phyloP scores from a whole-genome alignment of 53 echinoderm and acorn worm species.

The Mesocentrotus franciscanus region DNA sequence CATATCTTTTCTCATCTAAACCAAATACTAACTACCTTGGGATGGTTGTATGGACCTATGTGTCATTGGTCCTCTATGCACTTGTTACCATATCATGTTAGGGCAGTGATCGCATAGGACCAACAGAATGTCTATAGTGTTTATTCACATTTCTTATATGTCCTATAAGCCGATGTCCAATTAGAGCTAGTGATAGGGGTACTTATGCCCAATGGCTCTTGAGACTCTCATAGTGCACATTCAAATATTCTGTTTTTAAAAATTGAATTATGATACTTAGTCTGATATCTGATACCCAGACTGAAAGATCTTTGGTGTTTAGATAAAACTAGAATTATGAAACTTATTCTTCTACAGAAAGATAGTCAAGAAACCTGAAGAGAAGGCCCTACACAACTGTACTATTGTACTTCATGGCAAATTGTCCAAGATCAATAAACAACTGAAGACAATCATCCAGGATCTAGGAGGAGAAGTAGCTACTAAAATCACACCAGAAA shows the following conservation, averaged over 20 bases:
- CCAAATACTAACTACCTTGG: background rate
- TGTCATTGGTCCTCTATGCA: background rate
- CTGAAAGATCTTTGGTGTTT: background rate
- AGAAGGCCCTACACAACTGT: constrained; percentile 73
- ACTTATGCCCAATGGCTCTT: background rate
- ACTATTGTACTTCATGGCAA: constrained; percentile 77
- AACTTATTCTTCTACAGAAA: constrained; percentile 38
- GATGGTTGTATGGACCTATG: background rate
- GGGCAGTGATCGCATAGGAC: too few species aligned
- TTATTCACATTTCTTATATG: too few species aligned
- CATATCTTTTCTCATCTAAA: background rate
- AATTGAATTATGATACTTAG: background rate
- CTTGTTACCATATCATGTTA: background rate
- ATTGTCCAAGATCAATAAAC: constrained; percentile 61
- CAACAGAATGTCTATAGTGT: too few species aligned
- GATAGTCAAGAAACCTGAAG: constrained; percentile 63
- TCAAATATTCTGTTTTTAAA: background rate
- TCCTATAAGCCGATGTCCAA: too few species aligned
- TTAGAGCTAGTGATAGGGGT: background rate
- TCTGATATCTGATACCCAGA: background rate
- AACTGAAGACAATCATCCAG: constrained; percentile 69
- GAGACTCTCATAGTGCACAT: background rate
- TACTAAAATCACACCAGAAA: constrained; percentile 62
- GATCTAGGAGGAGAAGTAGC: constrained; percentile 78
- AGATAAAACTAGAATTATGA: background rate